Evolutionary conservation across 1,140 invertebrate species (phyloP).

Genomic region (Glossosoma conforme): DNA sequence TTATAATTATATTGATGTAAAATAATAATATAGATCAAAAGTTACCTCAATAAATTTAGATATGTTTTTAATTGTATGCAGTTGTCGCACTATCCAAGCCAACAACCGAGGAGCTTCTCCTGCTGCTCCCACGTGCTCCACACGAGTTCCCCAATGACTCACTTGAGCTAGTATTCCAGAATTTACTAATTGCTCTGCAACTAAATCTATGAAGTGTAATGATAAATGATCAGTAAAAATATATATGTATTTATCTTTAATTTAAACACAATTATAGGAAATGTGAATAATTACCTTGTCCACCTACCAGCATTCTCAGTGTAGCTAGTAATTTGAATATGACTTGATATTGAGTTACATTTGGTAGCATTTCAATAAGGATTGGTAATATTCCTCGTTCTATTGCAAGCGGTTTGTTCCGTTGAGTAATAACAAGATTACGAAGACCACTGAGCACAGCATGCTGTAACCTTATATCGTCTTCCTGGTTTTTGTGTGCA

Average conservation of each 20-base stretch:
- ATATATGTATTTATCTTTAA: no score
- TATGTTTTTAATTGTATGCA: constrained; percentile 40
- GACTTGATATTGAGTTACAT: constrained; percentile 71
- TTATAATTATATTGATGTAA: constrained; percentile 4
- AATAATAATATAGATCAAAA: constrained; percentile 11
- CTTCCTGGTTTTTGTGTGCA: constrained; percentile 31
- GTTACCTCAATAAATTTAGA: constrained; percentile 20
- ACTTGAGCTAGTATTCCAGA: constrained; percentile 57
- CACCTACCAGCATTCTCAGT: constrained; percentile 78
- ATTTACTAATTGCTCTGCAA: constrained; percentile 57
- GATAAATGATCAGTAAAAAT: no score
- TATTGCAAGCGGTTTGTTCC: constrained; percentile 71
- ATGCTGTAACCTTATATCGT: constrained; percentile 74
- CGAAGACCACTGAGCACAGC: constrained; percentile 75
- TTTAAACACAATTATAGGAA: no score
- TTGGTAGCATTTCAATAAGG: constrained; percentile 66
- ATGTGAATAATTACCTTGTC: constrained; percentile 54
- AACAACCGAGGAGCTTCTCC: constrained; percentile 79
- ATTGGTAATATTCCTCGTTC: constrained; percentile 54
- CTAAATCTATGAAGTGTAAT: constrained; percentile 58
- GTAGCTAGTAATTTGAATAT: constrained; percentile 84
- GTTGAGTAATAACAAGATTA: constrained; percentile 74
- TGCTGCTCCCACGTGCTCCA: constrained; percentile 77
- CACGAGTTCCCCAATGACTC: constrained; percentile 73
- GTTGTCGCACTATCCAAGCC: constrained; percentile 77